phyloP scores from a whole-genome alignment of 1,140 invertebrate genomes.

The Zeugodacus cucurbitae region DNA sequence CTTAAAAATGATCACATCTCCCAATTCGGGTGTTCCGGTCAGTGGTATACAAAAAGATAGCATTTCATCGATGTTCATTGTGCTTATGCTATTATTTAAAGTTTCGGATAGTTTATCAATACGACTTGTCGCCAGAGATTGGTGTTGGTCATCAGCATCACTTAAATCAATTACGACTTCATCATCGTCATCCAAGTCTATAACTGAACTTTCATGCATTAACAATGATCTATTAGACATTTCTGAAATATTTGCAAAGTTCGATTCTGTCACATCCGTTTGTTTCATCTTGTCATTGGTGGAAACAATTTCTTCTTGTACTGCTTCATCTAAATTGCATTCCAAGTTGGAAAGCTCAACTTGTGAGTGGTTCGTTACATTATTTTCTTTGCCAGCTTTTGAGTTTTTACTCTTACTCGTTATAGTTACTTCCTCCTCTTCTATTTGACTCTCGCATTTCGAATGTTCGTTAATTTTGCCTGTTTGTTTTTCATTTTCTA shows the following conservation, averaged over 20 bases:
- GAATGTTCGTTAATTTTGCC: background rate
- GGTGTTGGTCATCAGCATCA: conserved; percentile 5
- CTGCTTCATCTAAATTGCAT: background rate
- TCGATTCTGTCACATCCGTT: too few relatives aligned
- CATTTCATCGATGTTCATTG: background rate
- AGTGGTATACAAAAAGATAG: background rate
- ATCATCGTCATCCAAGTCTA: conserved; percentile 28
- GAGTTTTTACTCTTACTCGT: background rate
- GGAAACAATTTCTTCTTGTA: background rate
- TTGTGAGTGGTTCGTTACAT: background rate
- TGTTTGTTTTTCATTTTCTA: background rate
- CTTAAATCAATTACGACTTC: conserved; percentile 13
- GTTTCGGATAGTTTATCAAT: background rate
- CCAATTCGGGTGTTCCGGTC: background rate
- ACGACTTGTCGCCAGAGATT: background rate
- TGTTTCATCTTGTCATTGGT: background rate
- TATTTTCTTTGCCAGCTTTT: background rate
- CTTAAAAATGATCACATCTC: conserved; percentile 6
- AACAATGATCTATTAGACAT: background rate
- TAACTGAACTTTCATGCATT: background rate
- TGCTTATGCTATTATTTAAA: background rate
- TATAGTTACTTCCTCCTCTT: background rate
- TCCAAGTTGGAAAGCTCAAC: background rate
- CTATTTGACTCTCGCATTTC: background rate
- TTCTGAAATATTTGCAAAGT: background rate